A percentile compares a stretch with the other conserved stretches of the same genome.
phyloP scores from a whole-genome alignment of 2,888 invertebrate genomes.

The Agonopterix subpropinquella region DNA sequence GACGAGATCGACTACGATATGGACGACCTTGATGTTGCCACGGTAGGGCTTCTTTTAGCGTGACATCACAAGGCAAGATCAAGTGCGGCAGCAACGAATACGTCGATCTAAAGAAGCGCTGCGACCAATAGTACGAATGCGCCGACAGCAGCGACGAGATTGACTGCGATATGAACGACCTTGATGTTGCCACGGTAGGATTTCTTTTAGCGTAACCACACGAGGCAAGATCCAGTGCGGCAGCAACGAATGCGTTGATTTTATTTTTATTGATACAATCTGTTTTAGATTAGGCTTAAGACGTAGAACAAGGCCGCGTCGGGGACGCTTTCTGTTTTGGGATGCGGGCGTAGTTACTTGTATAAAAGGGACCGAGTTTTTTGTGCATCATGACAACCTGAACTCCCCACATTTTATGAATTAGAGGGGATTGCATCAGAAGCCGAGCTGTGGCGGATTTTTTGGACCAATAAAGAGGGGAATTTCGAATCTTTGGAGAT shows the following conservation, averaged over 20 bases:
- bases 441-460: no score
- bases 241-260: constrained; percentile 76
- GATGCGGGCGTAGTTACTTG: no score
- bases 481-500: no score
- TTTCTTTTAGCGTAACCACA: not conserved
- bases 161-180: constrained; percentile 46
- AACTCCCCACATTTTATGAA: no score
- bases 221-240: not conserved
- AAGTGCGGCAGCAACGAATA: constrained; percentile 52
- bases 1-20: constrained; percentile 78
- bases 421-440: no score
- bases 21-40: constrained; percentile 15
- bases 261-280: constrained; percentile 15
- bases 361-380: no score
- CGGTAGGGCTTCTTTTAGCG: not conserved
- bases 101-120: constrained; percentile 79
- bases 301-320: no score
- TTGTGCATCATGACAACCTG: no score
- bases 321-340: no score
- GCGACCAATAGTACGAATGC: constrained; percentile 86
- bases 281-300: no score
- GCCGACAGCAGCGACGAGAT: constrained; percentile 83
- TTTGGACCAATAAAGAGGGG: no score
- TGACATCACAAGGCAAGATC: not conserved
- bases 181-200: constrained; percentile 13